Evolutionary conservation across 2,888 invertebrate species (phyloP), one percentile per base, ranked within the genome.

Genomic region (Boloria euphrosyne): DNA sequence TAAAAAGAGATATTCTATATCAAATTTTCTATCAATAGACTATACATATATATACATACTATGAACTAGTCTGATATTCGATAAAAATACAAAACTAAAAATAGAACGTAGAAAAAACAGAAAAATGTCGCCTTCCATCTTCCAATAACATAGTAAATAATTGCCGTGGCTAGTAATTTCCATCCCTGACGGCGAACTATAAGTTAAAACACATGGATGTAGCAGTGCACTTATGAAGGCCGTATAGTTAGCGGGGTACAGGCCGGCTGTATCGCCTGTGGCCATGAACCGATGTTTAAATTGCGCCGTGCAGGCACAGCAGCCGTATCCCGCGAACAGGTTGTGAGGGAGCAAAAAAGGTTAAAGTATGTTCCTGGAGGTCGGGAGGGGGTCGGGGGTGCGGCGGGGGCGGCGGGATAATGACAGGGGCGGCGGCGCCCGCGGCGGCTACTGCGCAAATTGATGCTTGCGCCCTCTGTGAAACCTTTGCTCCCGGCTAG

Each of bases 341-440:
- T 92, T 91, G 89, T 81, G 76, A 81, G 85, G 87, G 84, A 89
- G 90, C 90, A 92, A 92, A 92, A 77, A 92, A 92, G 90, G 90
- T 90, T 91, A 91, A 89, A 89, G 89, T 90, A 89, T 89, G 87
- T 82, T 86, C 84, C 72, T 70, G 75, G 77, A 75, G 76, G 73
- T 72, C 72, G 73, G 67, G 66, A 55, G 71, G 71, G 73, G 70
- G 66, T 69, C 63, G 65, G 50, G 54, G 73, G 53, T 43, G 77
- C 70, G 75, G 78, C 73, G 73, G 75, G 76, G 76, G 72, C 70
- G 76, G 78, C 83, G 83, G 85, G 82, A 82, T 90, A 90, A 90
- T 90, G 90, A 90, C 89, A 89, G 90, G 89, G 90, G 91, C 89
- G 89, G 90, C 85, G 86, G 91, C 89, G 90, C 91, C 90, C 86